Percentiles rank a stretch among this genome's conserved stretches.
Conservation (phyloP, 2,113 vertebrate genomes). For the Hippocampus mohnikei region DNA sequence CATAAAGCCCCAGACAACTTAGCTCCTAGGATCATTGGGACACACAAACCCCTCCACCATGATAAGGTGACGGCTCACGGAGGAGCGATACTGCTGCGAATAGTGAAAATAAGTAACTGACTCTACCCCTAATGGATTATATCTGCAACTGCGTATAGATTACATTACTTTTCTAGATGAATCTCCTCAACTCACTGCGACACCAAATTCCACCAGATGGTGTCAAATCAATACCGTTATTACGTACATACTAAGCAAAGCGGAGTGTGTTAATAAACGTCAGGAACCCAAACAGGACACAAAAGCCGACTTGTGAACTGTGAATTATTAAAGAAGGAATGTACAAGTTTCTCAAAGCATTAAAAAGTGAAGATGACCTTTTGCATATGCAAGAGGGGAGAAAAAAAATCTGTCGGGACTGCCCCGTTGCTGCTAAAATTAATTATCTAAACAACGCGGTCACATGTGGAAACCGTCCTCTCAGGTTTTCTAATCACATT, state of each 20-base stretch:
- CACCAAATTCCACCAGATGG: too few species aligned
- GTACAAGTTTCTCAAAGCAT: not conserved
- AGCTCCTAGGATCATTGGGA: too few species aligned
- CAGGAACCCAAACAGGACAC: not conserved
- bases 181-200: not conserved
- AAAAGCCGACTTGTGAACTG: not conserved
- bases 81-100: too few species aligned
- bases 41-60: too few species aligned
- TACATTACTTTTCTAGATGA: too few species aligned
- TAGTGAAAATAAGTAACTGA: too few species aligned
- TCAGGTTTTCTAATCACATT: slow-evolving; percentile 63
- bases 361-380: not conserved
- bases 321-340: not conserved
- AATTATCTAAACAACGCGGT: slow-evolving; percentile 6
- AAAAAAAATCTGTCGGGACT: not conserved
- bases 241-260: too few species aligned
- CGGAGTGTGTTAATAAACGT: not conserved
- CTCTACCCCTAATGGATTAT: too few species aligned
- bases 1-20: too few species aligned
- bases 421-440: not conserved
- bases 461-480: slow-evolving; percentile 20
- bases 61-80: too few species aligned
- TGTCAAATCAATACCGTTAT: too few species aligned
- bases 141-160: too few species aligned
- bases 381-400: not conserved